phyloP scores from a whole-genome alignment of 2,113 vertebrate genomes.

The Benitochromis conjunctus region DNA sequence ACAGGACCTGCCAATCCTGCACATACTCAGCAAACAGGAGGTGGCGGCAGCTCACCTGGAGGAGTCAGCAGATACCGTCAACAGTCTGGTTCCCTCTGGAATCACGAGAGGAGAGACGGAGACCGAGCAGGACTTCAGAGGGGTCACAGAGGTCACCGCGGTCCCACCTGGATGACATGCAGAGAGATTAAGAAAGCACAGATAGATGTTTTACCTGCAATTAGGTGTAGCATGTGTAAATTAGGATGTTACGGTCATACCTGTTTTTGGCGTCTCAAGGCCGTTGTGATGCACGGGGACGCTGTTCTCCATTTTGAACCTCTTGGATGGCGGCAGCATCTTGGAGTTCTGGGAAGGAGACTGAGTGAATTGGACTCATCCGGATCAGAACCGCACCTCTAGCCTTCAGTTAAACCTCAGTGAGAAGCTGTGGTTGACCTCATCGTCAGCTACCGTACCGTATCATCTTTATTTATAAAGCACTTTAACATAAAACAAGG shows the following conservation, averaged over 20 bases:
- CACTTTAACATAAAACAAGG: no score
- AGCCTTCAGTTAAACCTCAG: not conserved
- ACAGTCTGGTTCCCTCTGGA: slow-evolving; percentile 7
- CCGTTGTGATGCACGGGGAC: slow-evolving; percentile 61
- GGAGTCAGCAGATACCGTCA: not conserved
- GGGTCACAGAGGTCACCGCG: not conserved
- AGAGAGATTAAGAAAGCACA: not conserved
- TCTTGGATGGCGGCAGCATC: slow-evolving; percentile 78
- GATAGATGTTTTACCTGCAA: not conserved
- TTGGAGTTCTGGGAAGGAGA: slow-evolving; percentile 66
- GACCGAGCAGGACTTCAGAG: slow-evolving; percentile 35
- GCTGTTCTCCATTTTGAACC: slow-evolving; percentile 77
- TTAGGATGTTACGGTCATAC: not conserved
- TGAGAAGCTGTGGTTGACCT: not conserved
- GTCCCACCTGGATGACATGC: not conserved
- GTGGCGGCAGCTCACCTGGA: slow-evolving; percentile 26
- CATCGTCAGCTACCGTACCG: not conserved
- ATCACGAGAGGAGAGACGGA: slow-evolving; percentile 31
- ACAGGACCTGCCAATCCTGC: not conserved
- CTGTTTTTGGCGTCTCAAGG: slow-evolving; percentile 27
- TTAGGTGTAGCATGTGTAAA: not conserved
- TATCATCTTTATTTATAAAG: no score
- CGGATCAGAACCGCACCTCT: not conserved
- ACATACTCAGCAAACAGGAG: not conserved
- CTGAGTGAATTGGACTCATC: not conserved